Evolutionary conservation across 2,797 vertebrate species (phyloP).

Genomic region (Hirundo rustica): DNA sequence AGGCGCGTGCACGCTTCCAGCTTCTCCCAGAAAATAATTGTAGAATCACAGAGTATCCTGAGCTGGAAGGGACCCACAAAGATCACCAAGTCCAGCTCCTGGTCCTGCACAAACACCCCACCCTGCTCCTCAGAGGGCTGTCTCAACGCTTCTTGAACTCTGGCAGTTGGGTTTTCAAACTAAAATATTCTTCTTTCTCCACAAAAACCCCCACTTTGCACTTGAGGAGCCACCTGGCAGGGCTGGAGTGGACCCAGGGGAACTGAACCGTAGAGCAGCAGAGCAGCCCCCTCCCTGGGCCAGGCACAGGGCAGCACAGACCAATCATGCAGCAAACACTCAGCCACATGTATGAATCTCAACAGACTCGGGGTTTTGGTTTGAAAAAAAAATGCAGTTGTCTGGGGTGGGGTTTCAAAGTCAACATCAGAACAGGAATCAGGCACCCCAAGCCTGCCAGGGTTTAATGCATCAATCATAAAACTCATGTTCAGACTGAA

Average conservation of each 20-base stretch:
- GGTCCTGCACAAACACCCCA: background rate
- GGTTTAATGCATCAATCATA: background rate
- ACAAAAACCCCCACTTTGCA: background rate
- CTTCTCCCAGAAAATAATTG: background rate
- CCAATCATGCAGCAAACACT: background rate
- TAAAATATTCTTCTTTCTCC: background rate
- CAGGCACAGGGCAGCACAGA: background rate
- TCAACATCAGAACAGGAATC: background rate
- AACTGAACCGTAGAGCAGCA: background rate
- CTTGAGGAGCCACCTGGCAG: background rate
- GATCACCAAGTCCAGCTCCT: background rate
- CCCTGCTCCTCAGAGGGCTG: background rate
- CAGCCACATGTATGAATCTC: background rate
- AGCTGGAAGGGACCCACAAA: background rate
- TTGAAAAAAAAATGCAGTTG: background rate
- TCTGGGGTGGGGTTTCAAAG: background rate
- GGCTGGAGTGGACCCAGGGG: background rate
- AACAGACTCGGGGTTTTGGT: background rate
- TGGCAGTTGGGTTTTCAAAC: background rate
- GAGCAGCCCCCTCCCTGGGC: background rate
- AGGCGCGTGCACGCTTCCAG: background rate
- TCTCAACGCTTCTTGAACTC: background rate
- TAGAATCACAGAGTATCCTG: background rate
- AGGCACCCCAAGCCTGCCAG: background rate
- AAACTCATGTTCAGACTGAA: background rate